A percentile compares a stretch with the other conserved stretches of the same genome.
These are phyloP conservation scores for Ommatoiulus sabulosus DNA, from an alignment of 2,888 invertebrate species.

Conservation along the genomic window DNA sequence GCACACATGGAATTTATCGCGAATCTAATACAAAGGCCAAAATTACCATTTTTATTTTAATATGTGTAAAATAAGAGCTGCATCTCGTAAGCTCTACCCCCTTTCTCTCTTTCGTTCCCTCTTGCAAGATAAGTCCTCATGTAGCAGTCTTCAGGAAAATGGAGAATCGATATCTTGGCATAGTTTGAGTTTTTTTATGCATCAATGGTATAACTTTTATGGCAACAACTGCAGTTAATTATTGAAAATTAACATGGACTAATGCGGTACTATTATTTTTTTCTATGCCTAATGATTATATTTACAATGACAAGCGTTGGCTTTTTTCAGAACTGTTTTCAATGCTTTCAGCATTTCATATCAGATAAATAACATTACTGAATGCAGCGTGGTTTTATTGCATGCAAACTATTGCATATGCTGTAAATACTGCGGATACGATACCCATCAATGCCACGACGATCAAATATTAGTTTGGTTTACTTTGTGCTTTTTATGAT, in stretches of 20 bases:
- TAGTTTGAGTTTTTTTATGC: background rate
- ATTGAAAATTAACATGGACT: slow-evolving; percentile 25
- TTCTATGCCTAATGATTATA: background rate
- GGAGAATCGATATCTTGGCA: slow-evolving; percentile 25
- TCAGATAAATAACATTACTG: background rate
- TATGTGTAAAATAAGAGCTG: slow-evolving; percentile 13
- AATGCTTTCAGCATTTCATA: background rate
- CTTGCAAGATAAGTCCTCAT: background rate
- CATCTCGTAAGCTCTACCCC: background rate
- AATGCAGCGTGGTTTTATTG: background rate
- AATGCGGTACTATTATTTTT: background rate
- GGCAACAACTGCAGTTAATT: slow-evolving; percentile 48
- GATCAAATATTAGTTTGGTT: too few relatives aligned
- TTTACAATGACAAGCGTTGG: background rate
- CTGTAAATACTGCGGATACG: background rate
- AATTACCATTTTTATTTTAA: slow-evolving; percentile 34
- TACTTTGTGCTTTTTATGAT: too few relatives aligned
- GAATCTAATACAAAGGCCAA: background rate
- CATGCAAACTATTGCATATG: background rate
- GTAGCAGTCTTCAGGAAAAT: background rate
- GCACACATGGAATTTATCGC: slow-evolving; percentile 32
- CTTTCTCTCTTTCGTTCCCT: background rate
- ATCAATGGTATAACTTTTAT: background rate
- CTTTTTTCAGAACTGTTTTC: background rate
- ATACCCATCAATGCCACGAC: too few relatives aligned